Percentiles rank a stretch among this genome's conserved stretches.
Conservation (phyloP, 2,797 vertebrate genomes). For the Melanotaenia boesemani region DNA sequence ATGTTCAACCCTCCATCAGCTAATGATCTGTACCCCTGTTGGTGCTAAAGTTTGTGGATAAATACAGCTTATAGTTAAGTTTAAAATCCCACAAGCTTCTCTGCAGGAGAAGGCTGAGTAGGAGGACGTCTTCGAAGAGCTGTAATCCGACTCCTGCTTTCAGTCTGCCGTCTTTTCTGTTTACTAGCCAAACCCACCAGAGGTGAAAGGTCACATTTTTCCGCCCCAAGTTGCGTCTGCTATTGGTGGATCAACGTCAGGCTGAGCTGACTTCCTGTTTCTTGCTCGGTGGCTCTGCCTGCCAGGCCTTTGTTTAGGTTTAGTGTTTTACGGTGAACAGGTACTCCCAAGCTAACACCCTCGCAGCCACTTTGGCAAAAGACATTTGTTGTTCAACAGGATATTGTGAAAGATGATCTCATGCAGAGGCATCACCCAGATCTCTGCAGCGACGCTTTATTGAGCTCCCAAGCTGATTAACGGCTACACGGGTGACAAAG, state of each 20-base stretch:
- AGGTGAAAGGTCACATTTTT: slow-evolving; percentile 72
- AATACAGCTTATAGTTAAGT: not conserved
- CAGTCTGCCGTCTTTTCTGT: slow-evolving; percentile 70
- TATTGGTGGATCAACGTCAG: slow-evolving; percentile 68
- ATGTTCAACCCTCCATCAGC: not conserved
- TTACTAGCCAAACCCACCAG: slow-evolving; percentile 63
- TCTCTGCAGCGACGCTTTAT: slow-evolving; percentile 36
- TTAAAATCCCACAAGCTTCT: slow-evolving; percentile 17
- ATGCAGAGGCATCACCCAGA: slow-evolving; percentile 43
- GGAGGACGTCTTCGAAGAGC: slow-evolving; percentile 26
- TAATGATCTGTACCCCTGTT: not conserved
- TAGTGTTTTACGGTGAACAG: slow-evolving; percentile 50
- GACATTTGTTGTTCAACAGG: slow-evolving; percentile 37
- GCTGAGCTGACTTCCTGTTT: slow-evolving; percentile 77
- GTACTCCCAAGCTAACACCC: slow-evolving; percentile 33
- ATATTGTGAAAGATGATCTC: slow-evolving; percentile 60
- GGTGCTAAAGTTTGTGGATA: not conserved
- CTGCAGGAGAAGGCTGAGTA: slow-evolving; percentile 24
- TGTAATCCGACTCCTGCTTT: slow-evolving; percentile 83
- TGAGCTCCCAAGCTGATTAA: slow-evolving; percentile 27
- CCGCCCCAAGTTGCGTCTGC: slow-evolving; percentile 28
- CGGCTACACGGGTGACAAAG: slow-evolving; percentile 29
- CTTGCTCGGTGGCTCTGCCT: slow-evolving; percentile 62
- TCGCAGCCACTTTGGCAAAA: slow-evolving; percentile 14
- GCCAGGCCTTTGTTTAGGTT: slow-evolving; percentile 71